A percentile compares a stretch with the other conserved stretches of the same genome.
Conservation (phyloP, 1,140 invertebrate species). For the Pteromalus puparum region DNA sequence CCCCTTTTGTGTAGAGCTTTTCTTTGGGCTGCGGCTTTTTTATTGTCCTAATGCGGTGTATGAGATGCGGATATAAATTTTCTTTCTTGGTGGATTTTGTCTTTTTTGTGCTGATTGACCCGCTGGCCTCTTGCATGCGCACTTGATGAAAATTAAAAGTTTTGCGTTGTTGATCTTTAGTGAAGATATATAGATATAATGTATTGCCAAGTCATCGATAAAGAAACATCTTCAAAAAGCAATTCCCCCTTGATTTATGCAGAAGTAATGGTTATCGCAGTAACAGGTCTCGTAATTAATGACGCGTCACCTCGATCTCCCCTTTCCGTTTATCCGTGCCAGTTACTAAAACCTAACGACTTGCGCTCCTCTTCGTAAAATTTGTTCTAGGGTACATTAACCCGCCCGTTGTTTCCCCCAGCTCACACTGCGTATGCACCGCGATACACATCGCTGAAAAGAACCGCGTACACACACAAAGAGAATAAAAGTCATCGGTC, state of each 20-base stretch:
- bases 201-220: no score
- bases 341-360: background rate
- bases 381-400: constrained; percentile 1
- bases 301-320: no score
- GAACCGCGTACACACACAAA: no score
- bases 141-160: constrained; percentile 5
- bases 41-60: background rate
- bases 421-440: background rate
- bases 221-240: no score
- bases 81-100: background rate
- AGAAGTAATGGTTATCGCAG: no score
- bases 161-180: no score
- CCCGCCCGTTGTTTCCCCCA: background rate
- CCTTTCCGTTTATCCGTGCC: background rate
- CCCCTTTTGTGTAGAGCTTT: background rate
- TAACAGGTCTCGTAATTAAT: no score
- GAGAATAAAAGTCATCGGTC: no score
- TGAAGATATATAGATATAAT: no score
- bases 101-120: no score
- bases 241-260: no score
- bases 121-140: no score
- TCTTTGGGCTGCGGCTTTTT: background rate
- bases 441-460: background rate
- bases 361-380: background rate
- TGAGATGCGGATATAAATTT: constrained; percentile 1